phyloP scores from a whole-genome alignment of 2,888 invertebrate species.

The Tenthredo distinguenda region DNA sequence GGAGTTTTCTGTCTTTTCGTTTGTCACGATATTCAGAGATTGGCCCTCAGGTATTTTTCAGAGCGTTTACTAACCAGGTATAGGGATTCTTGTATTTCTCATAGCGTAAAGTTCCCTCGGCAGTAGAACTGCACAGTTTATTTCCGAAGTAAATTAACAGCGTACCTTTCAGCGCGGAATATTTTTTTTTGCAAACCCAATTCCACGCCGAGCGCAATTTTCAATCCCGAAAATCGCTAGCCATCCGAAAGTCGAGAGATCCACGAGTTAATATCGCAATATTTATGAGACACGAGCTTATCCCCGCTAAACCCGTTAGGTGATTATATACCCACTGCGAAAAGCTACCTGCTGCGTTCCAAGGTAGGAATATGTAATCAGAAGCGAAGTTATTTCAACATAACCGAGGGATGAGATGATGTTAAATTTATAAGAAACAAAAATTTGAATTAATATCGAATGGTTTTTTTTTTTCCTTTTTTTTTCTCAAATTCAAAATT shows the following conservation, averaged over 20 bases:
- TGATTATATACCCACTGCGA: slow-evolving; percentile 31
- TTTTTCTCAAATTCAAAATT: background rate
- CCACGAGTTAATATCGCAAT: slow-evolving; percentile 43
- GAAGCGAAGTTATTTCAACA: slow-evolving; percentile 46
- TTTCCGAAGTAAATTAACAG: background rate
- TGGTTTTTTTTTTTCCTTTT: background rate
- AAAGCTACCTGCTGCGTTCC: slow-evolving; percentile 46
- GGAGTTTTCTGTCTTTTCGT: slow-evolving; percentile 49
- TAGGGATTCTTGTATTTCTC: background rate
- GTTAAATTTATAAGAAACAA: background rate
- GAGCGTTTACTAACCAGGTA: slow-evolving; percentile 24
- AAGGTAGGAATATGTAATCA: slow-evolving; percentile 47
- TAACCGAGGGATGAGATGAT: background rate
- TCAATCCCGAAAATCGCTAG: slow-evolving; percentile 3
- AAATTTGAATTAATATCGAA: slow-evolving; percentile 21
- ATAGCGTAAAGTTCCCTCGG: background rate
- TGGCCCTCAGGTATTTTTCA: slow-evolving; percentile 19
- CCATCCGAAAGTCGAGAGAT: slow-evolving; percentile 28
- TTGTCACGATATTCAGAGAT: background rate
- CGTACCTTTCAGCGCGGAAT: background rate
- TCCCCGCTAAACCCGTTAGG: slow-evolving; percentile 44
- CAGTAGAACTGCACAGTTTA: background rate
- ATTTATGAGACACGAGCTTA: slow-evolving; percentile 42
- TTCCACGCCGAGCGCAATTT: background rate
- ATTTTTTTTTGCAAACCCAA: background rate